Evolutionary conservation across 2,888 invertebrate species (phyloP).

Genomic region (Pegoplata infirma): DNA sequence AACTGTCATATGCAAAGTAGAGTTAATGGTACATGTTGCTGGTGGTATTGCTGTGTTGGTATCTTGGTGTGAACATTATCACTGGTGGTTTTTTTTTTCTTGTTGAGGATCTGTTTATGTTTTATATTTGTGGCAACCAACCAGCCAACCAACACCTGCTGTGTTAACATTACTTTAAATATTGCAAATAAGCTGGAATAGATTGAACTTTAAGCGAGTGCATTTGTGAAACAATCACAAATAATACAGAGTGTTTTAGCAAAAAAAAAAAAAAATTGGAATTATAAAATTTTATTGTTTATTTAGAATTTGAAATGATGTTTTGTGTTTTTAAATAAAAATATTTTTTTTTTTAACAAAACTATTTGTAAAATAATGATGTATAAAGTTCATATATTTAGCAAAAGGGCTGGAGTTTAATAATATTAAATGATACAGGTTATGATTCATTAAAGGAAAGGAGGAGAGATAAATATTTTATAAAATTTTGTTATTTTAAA

Average conservation of each 20-base stretch:
- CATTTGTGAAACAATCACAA: constrained; percentile 19
- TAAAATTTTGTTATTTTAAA: no score
- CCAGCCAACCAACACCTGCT: constrained; percentile 54
- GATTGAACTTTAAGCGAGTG: constrained; percentile 16
- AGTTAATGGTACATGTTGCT: constrained; percentile 1
- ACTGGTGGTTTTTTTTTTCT: constrained; percentile 19
- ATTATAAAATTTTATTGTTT: constrained; percentile 50
- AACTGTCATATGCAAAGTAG: constrained; percentile 23
- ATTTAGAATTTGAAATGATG: constrained; percentile 20
- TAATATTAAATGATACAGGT: not conserved
- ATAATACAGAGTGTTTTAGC: not conserved
- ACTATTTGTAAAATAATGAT: constrained; percentile 20
- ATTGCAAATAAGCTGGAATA: constrained; percentile 52
- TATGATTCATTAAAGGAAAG: no score
- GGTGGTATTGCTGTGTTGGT: constrained; percentile 9
- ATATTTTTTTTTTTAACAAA: not conserved
- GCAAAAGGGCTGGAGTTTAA: not conserved
- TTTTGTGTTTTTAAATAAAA: not conserved
- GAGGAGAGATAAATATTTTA: no score
- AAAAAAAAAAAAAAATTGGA: constrained; percentile 3
- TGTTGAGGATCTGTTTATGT: constrained; percentile 12
- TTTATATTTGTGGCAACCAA: no score
- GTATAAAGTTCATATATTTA: not conserved
- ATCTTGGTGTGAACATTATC: constrained; percentile 62
- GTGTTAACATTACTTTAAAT: constrained; percentile 56